phyloP scores from a whole-genome alignment of 2,113 vertebrate species.

The Semnornis frantzii region DNA sequence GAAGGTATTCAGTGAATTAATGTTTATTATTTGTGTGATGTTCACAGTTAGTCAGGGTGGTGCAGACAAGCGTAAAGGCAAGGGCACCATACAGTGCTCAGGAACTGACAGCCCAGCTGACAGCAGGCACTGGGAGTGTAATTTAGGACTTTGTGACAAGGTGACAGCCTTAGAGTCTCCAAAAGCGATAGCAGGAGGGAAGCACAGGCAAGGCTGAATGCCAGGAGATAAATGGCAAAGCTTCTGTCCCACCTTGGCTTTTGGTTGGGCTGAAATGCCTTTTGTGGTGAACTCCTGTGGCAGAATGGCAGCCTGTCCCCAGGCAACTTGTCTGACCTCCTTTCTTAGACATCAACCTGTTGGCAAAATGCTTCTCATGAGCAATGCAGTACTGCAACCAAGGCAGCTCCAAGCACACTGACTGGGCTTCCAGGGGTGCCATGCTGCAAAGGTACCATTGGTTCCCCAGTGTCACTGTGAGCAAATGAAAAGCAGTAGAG shows the following conservation, averaged over 20 bases:
- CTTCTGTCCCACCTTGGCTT: neutral
- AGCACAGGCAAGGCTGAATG: neutral
- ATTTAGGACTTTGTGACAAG: neutral
- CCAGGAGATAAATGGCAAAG: neutral
- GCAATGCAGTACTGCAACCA: neutral
- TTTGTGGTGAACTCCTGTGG: neutral
- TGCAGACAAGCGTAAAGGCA: conserved; percentile 11
- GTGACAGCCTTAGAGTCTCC: neutral
- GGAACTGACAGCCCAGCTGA: conserved; percentile 31
- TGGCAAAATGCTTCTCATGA: neutral
- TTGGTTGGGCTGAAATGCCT: neutral
- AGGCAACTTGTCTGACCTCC: neutral
- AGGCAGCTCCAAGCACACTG: neutral
- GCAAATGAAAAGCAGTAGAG: neutral
- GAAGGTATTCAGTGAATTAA: neutral
- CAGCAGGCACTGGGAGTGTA: neutral
- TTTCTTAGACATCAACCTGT: neutral
- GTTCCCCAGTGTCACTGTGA: neutral
- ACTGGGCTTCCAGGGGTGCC: neutral
- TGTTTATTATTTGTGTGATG: neutral
- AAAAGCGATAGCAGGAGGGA: neutral
- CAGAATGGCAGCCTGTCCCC: neutral
- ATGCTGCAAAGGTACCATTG: neutral
- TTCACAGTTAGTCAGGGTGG: neutral
- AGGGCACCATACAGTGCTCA: neutral